phyloP scores from a whole-genome alignment of 2,888 invertebrate species.

The Drosophila vallismaia region DNA sequence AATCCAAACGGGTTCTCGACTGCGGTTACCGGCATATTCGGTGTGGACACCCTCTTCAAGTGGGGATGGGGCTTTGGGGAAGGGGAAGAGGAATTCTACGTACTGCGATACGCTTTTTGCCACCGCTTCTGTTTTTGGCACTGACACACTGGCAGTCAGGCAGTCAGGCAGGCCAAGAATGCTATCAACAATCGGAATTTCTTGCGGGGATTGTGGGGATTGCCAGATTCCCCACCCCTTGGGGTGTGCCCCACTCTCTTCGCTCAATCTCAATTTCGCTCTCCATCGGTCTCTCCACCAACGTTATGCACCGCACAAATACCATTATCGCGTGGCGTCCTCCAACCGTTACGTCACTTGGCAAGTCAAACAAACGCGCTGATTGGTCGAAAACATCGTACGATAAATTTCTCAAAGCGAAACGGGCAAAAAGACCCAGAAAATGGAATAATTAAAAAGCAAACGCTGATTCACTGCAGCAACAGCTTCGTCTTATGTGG shows the following conservation, averaged over 20 bases:
- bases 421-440: constrained; percentile 65
- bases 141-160: too few species aligned
- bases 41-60: constrained; percentile 5
- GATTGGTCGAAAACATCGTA: constrained; percentile 83
- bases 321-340: constrained; percentile 62
- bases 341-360: constrained; percentile 80
- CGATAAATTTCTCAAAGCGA: constrained; percentile 80
- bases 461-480: constrained; percentile 47
- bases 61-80: not conserved
- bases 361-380: constrained; percentile 75
- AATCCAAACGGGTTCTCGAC: constrained; percentile 60
- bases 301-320: constrained; percentile 9
- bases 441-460: constrained; percentile 63
- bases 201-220: constrained; percentile 27
- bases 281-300: constrained; percentile 11
- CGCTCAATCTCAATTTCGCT: not conserved
- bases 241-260: constrained; percentile 1
- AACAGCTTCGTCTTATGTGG: constrained; percentile 28
- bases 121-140: constrained; percentile 4
- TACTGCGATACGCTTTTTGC: constrained; percentile 5
- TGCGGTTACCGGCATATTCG: constrained; percentile 54
- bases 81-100: constrained; percentile 1
- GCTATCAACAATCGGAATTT: constrained; percentile 52
- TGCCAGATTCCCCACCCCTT: constrained; percentile 9
- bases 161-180: constrained; percentile 5